phyloP scores from a whole-genome alignment of 2,888 invertebrate genomes.

The Ectemnius cavifrons region DNA sequence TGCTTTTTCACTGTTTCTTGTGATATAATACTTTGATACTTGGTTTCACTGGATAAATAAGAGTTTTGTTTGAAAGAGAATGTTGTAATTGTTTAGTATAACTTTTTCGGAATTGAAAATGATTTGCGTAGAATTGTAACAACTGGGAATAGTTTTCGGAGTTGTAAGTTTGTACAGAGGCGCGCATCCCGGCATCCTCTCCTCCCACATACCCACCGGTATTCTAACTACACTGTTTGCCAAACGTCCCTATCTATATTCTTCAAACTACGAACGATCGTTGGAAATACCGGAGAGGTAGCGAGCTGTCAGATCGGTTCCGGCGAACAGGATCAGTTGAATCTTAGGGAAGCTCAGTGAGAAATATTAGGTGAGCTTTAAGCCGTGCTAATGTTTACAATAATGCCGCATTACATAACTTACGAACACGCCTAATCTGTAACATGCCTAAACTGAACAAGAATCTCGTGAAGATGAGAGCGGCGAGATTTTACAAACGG shows the following conservation, averaged over 20 bases:
- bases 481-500: conserved; percentile 64
- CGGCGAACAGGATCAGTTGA: conserved; percentile 8
- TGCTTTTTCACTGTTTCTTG: too few relatives aligned
- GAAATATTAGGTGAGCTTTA: conserved; percentile 52
- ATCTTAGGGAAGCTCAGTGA: conserved; percentile 25
- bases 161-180: too few relatives aligned
- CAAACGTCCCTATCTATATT: conserved; percentile 11
- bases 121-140: too few relatives aligned
- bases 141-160: too few relatives aligned
- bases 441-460: conserved; percentile 59
- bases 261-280: conserved; percentile 26
- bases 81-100: too few relatives aligned
- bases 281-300: conserved; percentile 18
- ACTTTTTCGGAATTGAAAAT: too few relatives aligned
- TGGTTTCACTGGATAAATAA: too few relatives aligned
- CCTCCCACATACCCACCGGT: conserved; percentile 28
- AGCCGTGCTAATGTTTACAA: conserved; percentile 24
- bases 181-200: too few relatives aligned
- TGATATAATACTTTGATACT: too few relatives aligned
- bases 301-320: conserved; percentile 31
- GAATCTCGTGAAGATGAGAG: conserved; percentile 51
- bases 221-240: conserved; percentile 36
- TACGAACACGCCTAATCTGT: conserved; percentile 22
- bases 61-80: too few relatives aligned
- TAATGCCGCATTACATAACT: conserved; percentile 21